Evolutionary conservation across 53 echinoderm and acorn worm genomes (phyloP).

Genomic region (Pentamera pediparva): DNA sequence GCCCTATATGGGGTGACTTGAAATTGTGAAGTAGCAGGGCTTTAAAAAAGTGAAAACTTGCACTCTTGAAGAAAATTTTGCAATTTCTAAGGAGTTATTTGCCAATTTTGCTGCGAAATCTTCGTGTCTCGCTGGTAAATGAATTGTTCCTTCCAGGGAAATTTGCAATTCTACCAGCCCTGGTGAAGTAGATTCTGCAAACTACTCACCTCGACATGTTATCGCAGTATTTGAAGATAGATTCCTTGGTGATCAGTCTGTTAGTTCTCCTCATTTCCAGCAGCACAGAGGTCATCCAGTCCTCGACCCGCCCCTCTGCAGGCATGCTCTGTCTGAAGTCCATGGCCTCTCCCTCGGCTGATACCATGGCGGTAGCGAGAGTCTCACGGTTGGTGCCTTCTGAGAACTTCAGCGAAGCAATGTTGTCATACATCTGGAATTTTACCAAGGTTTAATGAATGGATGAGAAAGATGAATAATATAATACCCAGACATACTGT

Average conservation of each 20-base stretch:
- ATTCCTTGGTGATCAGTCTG: constrained; percentile 94
- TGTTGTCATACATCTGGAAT: constrained; percentile 99
- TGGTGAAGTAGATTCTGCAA: too few species aligned
- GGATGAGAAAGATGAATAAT: too few species aligned
- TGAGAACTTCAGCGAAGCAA: constrained; percentile 81
- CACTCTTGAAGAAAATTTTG: too few species aligned
- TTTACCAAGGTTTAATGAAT: too few species aligned
- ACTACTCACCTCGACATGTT: constrained; percentile 55
- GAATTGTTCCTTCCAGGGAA: not conserved
- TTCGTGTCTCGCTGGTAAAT: too few species aligned
- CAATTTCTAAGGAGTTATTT: too few species aligned
- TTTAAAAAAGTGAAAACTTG: too few species aligned
- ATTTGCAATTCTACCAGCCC: too few species aligned
- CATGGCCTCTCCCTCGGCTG: constrained; percentile 97
- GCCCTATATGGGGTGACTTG: too few species aligned
- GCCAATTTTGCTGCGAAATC: too few species aligned
- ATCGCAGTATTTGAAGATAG: constrained; percentile 91
- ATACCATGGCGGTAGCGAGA: constrained; percentile 81
- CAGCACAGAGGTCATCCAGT: constrained; percentile 89
- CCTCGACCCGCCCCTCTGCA: constrained; percentile 93
- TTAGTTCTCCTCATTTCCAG: constrained; percentile 95
- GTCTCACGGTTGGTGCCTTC: constrained; percentile 91
- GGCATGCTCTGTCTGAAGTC: constrained; percentile 76
- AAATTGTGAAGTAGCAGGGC: too few species aligned
- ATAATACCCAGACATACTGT: too few species aligned